Evolutionary conservation across 1,140 invertebrate genomes (phyloP), one percentile per base, ranked within the genome.

Genomic region (Sipha flava): DNA sequence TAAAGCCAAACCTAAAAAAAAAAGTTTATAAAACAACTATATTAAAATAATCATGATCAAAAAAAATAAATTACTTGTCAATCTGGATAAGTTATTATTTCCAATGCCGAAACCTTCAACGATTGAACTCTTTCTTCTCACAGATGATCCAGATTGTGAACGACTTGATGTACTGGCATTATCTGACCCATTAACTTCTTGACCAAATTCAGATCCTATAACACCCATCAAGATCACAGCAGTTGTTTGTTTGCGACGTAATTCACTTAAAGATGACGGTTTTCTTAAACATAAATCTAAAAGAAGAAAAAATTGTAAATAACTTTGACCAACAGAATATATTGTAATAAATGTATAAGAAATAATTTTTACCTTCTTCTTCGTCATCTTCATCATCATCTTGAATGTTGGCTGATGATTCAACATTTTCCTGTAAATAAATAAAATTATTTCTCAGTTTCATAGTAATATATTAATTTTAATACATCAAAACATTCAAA

Each of bases 121-220:
- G 0, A 95, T 90, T 0, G 91, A 93, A 81, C 92, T 93, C 83
- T 93, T 94, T 72, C 93, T 88, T 73, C 91, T 87, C 79, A 86
- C 88, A 79, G 91, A 91, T 5, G 29, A 14, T n/a, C 7, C 52
- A 26, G 72, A 23, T 12, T 52, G 9, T 37, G 75, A 59, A 5
- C 37, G 54, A 21, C 14, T 70, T 18, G 66, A 59, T n/a, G 23
- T 72, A 83, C 82, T 81, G 2, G 47, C 81, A 23, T 75, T 68
- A 26, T 80, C 80, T 18, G 82, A 81, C 1, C 81, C 81, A 31
- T 90, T 89, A 59, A 94, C 92, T 83, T 94, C 96, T 84, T 97
- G 95, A 0, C 97, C 97, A 87, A 99, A 99, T 86, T 99, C 97
- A 0, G 97, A 95, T 0, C 98, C 98, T 79, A 99, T 97, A 0